These are phyloP conservation scores for Theretra japonica DNA, from an alignment of 2,888 invertebrate species.

Conservation along the genomic window DNA sequence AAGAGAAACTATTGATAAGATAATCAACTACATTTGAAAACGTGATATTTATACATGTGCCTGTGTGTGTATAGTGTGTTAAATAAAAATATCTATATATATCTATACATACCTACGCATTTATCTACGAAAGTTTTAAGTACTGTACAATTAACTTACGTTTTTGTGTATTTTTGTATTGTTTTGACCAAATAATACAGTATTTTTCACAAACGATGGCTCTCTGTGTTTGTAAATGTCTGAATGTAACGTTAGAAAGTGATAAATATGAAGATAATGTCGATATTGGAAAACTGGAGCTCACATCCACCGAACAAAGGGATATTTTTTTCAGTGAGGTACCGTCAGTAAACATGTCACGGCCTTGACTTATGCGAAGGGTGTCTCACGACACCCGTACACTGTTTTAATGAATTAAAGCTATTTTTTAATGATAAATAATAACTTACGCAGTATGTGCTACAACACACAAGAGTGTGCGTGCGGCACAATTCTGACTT, in stretches of 20 bases:
- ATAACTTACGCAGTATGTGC: slow-evolving; percentile 31
- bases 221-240: slow-evolving; percentile 89
- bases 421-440: slow-evolving; percentile 33
- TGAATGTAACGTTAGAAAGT: slow-evolving; percentile 88
- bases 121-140: slow-evolving; percentile 56
- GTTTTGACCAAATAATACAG: slow-evolving; percentile 54
- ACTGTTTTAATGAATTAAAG: slow-evolving; percentile 30
- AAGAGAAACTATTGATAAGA: slow-evolving; percentile 40
- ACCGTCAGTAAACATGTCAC: slow-evolving; percentile 76
- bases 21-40: slow-evolving; percentile 38
- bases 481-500: slow-evolving; percentile 45
- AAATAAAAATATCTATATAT: slow-evolving; percentile 49
- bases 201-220: slow-evolving; percentile 74
- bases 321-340: slow-evolving; percentile 89
- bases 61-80: slow-evolving; percentile 42
- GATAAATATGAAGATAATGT: slow-evolving; percentile 84
- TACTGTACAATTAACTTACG: slow-evolving; percentile 54
- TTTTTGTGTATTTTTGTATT: slow-evolving; percentile 68
- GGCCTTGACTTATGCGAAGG: slow-evolving; percentile 73
- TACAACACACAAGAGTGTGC: slow-evolving; percentile 43
- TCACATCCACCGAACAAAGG: slow-evolving; percentile 85
- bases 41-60: slow-evolving; percentile 35
- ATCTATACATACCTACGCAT: slow-evolving; percentile 48
- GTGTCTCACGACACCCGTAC: slow-evolving; percentile 44
- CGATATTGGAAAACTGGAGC: slow-evolving; percentile 82